Base-by-base conservation (phyloP, 2,888 invertebrate species). In the Phoenoteleia sp. region DNA sequence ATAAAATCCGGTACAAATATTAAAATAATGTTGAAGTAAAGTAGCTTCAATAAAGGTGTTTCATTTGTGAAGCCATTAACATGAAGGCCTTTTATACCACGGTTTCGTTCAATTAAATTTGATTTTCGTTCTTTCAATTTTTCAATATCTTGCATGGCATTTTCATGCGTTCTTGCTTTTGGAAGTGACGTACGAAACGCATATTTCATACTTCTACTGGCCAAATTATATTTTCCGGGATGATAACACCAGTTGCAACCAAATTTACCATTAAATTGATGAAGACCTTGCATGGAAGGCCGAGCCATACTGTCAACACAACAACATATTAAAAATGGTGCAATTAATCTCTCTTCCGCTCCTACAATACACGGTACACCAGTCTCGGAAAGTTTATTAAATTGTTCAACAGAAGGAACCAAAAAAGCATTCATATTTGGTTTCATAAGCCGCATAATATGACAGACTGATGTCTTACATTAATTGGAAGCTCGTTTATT, bases 171-270 rank as follows among this genome's bases (percentile, higher is more conserved):
- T 54, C n/a, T 25, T 47, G 15, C 11, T 15, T 13, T 54, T 27
- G 2, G 4, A 5, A 17, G 3, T 11, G 13, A n/a, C 4, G 3
- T 19, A 27, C 27, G 6, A 27, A 52, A 1, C 19, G 33, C 33
- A 56, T 56, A 56, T 9, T 56, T 56, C 17, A 33, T 17, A 33
- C 9, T 33, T 33, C 33, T 9, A 11, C 11, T n/a, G n/a, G n/a
- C n/a, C n/a, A n/a, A n/a, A n/a, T n/a, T 7, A 47, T 17, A 54
- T 33, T 56, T 56, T 7, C 19, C 33, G 1, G 56, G 56, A 56
- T 56, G 56, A 33, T 33, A 17, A 27, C 54, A 54, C 54, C 54
- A 54, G 9, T 54, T 54, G 5, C 54, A 54, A 6, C 54, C 54
- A 19, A 7, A 54, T 9, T 13, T 9, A 0, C 54, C 54, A n/a